Evolutionary conservation across 2,113 vertebrate genomes (phyloP).

Genomic region (Dipodomys ordii): DNA sequence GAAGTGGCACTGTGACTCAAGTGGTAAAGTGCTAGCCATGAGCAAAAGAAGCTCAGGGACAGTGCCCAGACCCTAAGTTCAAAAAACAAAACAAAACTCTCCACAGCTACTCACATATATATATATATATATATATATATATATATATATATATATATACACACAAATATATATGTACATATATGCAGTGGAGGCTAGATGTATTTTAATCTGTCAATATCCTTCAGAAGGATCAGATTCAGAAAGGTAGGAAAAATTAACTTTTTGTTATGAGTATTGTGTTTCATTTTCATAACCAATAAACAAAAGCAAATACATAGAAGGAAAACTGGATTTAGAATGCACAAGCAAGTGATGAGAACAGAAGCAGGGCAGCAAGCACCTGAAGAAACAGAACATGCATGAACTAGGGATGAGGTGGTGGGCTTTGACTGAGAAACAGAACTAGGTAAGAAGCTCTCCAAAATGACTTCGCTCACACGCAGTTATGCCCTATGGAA

Average conservation of each 20-base stretch:
- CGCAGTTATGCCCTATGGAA: background rate
- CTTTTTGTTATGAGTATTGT: slow-evolving; percentile 34
- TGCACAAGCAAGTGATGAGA: background rate
- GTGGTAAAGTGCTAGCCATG: too few relatives aligned
- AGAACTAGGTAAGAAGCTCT: background rate
- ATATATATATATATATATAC: background rate
- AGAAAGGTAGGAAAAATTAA: background rate
- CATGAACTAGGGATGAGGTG: background rate
- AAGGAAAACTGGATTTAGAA: background rate
- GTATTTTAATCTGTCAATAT: background rate
- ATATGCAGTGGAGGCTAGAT: background rate
- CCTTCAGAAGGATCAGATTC: too few relatives aligned
- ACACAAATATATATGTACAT: background rate
- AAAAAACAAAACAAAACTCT: too few relatives aligned
- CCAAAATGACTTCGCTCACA: background rate
- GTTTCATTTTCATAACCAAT: slow-evolving; percentile 54
- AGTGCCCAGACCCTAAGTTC: too few relatives aligned
- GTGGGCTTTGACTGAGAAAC: background rate
- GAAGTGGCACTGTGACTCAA: too few relatives aligned
- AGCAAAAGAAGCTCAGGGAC: too few relatives aligned
- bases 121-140: too few relatives aligned
- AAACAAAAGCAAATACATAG: slow-evolving; percentile 35
- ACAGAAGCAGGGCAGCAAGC: slow-evolving; percentile 12
- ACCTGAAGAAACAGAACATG: background rate
- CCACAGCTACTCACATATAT: background rate